phyloP scores from a whole-genome alignment of 1,140 invertebrate genomes.

The Drosophila nigrodunni region DNA sequence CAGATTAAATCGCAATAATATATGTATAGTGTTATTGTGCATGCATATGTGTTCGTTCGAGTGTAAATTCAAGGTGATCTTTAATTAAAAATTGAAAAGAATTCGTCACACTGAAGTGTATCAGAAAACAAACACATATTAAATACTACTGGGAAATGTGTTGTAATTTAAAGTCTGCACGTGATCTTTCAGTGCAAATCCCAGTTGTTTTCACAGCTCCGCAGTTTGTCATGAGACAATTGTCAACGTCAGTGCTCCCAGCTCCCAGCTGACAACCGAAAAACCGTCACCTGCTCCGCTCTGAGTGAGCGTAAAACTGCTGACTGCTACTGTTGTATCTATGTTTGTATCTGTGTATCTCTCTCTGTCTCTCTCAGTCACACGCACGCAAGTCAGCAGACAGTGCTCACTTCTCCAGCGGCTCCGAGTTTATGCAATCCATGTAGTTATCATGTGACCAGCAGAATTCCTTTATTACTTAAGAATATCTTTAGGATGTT shows the following conservation, averaged over 20 bases:
- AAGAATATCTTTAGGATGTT: conserved; percentile 29
- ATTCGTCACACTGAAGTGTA: conserved; percentile 9
- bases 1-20: conserved; percentile 32
- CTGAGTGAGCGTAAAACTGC: conserved; percentile 38
- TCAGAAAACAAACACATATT: not conserved
- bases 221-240: conserved; percentile 58
- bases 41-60: conserved; percentile 13
- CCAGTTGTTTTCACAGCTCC: conserved; percentile 13
- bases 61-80: conserved; percentile 68
- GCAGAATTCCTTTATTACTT: conserved; percentile 21
- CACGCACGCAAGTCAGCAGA: conserved; percentile 53
- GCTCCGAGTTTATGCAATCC: conserved; percentile 72
- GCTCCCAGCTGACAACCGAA: conserved; percentile 19
- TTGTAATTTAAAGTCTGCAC: conserved; percentile 39
- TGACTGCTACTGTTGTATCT: conserved; percentile 45
- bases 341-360: conserved; percentile 39
- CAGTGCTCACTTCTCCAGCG: conserved; percentile 47
- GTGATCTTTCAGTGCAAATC: conserved; percentile 34
- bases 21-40: conserved; percentile 2
- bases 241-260: conserved; percentile 51
- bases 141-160: conserved; percentile 29
- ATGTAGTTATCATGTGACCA: conserved; percentile 67
- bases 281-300: conserved; percentile 51
- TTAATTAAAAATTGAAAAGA: conserved; percentile 2
- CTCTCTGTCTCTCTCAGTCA: conserved; percentile 55